phyloP scores from a whole-genome alignment of 2,888 invertebrate genomes.

The Pristionchus exspectatus region DNA sequence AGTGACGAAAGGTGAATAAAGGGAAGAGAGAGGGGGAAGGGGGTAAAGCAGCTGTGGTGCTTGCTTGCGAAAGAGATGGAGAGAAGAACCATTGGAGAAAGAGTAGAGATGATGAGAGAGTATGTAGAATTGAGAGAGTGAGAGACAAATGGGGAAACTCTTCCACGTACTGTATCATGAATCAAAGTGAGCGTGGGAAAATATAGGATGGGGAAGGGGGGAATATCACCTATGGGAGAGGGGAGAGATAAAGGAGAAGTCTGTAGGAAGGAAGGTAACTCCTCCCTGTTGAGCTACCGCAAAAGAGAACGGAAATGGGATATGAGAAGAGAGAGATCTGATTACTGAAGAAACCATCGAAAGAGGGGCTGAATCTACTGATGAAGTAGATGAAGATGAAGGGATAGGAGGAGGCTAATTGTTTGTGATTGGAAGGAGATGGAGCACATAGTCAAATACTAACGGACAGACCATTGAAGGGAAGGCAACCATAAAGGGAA shows the following conservation, averaged over 20 bases:
- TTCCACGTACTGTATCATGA: slow-evolving; percentile 44
- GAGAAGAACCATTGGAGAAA: slow-evolving; percentile 36
- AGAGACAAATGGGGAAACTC: neutral
- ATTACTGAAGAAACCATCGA: slow-evolving; percentile 40
- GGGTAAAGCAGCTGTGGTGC: slow-evolving; percentile 27
- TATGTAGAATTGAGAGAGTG: neutral
- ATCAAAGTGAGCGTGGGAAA: slow-evolving; percentile 40
- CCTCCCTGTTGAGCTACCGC: slow-evolving; percentile 45
- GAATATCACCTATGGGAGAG: neutral
- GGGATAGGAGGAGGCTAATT: neutral
- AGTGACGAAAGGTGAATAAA: slow-evolving; percentile 46
- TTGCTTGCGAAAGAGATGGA: slow-evolving; percentile 50
- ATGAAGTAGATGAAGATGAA: neutral
- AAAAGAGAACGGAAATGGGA: slow-evolving; percentile 30
- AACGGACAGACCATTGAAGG: neutral
- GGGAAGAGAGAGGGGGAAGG: slow-evolving; percentile 38
- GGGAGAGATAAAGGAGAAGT: slow-evolving; percentile 8
- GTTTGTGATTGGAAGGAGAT: slow-evolving; percentile 21
- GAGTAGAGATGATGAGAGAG: slow-evolving; percentile 26
- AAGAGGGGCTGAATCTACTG: slow-evolving; percentile 9
- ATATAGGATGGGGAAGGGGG: neutral
- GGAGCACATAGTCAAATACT: slow-evolving; percentile 53
- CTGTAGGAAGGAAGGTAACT: neutral
- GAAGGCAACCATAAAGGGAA: slow-evolving; percentile 34
- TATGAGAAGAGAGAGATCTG: neutral